Evolutionary conservation across 2,113 vertebrate genomes (phyloP).

Genomic region (Lathamus discolor): DNA sequence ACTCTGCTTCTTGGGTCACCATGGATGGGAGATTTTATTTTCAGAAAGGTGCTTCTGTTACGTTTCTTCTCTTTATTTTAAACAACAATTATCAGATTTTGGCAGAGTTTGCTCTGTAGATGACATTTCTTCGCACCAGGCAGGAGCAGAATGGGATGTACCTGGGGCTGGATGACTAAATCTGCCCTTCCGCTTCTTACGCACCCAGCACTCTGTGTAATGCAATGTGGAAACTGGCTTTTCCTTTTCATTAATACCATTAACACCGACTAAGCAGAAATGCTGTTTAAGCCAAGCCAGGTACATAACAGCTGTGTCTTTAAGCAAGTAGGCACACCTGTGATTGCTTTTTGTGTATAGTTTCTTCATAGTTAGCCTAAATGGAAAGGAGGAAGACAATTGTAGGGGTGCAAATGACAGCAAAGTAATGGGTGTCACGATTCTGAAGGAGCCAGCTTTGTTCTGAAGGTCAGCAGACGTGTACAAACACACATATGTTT

Average conservation of each 20-base stretch:
- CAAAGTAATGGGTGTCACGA: rapidly evolving
- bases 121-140: background rate
- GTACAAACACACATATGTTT: rapidly evolving
- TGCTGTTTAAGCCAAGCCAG: background rate
- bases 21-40: background rate
- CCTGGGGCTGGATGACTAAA: background rate
- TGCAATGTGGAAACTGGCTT: rapidly evolving
- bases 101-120: background rate
- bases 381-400: background rate
- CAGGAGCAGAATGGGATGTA: background rate
- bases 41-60: background rate
- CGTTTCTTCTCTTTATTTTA: background rate
- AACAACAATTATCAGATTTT: background rate
- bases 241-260: background rate
- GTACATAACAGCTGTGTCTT: background rate
- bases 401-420: background rate
- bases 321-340: background rate
- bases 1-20: rapidly evolving
- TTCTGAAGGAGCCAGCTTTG: background rate
- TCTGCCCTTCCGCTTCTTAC: background rate
- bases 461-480: background rate
- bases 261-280: background rate
- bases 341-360: background rate
- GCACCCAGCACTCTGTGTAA: rapidly evolving
- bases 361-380: background rate